These are phyloP conservation scores for Coryphaenoides rupestris DNA, from an alignment of 2,113 vertebrate species.

Conservation along the genomic window DNA sequence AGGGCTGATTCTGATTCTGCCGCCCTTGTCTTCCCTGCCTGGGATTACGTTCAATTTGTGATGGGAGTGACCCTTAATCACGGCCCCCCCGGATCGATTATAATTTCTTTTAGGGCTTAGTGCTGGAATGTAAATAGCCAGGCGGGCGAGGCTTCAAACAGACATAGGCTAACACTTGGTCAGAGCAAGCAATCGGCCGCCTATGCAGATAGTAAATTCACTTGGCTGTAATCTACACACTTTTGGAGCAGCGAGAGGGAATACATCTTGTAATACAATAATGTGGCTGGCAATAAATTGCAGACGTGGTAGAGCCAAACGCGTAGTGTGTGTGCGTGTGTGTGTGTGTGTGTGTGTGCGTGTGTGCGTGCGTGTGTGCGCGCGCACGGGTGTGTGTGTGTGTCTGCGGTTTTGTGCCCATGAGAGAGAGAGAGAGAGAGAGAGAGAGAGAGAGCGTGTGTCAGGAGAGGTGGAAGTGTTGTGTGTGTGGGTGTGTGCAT, in stretches of 20 bases:
- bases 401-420: too few species aligned
- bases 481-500: neutral
- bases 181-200: conserved; percentile 40
- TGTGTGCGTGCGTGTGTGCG: neutral
- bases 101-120: conserved; percentile 68
- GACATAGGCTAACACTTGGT: conserved; percentile 45
- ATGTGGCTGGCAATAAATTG: conserved; percentile 50
- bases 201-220: conserved; percentile 40
- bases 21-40: conserved; percentile 43
- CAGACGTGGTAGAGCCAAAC: conserved; percentile 19
- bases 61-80: conserved; percentile 51
- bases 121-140: conserved; percentile 57
- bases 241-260: conserved; percentile 55
- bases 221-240: conserved; percentile 55
- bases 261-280: conserved; percentile 59
- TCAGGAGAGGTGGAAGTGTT: too few species aligned
- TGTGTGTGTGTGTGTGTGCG: neutral
- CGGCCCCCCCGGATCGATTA: conserved; percentile 51
- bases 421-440: too few species aligned
- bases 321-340: conserved; percentile 1
- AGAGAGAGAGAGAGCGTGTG: too few species aligned
- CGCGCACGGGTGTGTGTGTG: neutral
- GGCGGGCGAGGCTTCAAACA: conserved; percentile 45
- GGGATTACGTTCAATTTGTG: conserved; percentile 51
- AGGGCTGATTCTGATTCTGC: conserved; percentile 13